Conservation (phyloP, 2,113 vertebrate species). For the Anas platyrhynchos region DNA sequence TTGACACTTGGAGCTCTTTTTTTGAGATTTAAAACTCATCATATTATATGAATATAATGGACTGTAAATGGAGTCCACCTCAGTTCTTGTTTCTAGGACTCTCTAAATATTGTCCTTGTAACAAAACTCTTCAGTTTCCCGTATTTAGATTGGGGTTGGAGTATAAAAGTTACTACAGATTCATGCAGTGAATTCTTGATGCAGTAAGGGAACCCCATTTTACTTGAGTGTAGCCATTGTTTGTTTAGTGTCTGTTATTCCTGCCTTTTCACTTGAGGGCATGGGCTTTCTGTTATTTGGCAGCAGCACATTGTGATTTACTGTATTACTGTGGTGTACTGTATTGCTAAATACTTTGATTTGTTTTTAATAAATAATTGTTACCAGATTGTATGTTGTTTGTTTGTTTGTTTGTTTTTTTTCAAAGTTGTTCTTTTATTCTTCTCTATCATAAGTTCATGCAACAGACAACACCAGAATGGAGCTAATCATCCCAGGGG, state of each 20-base stretch:
- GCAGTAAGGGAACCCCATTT: neutral
- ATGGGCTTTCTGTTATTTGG: neutral
- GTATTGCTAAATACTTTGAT: neutral
- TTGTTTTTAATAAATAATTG: neutral
- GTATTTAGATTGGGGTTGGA: neutral
- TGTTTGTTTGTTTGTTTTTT: neutral
- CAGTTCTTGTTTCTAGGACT: neutral
- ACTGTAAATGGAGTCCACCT: neutral
- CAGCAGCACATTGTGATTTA: neutral
- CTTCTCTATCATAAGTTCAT: conserved; percentile 72
- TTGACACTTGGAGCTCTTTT: neutral
- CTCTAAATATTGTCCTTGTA: neutral
- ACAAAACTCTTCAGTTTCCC: neutral
- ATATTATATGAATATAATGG: neutral
- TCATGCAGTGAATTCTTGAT: neutral
- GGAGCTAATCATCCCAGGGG: conserved; percentile 87
- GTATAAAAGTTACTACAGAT: neutral
- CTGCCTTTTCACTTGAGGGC: neutral
- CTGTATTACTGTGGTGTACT: neutral
- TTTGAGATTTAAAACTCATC: neutral
- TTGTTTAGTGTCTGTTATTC: neutral
- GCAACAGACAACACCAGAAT: conserved; percentile 85
- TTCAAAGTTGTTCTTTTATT: neutral
- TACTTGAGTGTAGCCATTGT: neutral
- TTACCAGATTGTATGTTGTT: neutral